Percentiles rank a stretch among this genome's conserved stretches.
Conservation (phyloP, 2,113 vertebrate species). For the Grammomys dolichurus region DNA sequence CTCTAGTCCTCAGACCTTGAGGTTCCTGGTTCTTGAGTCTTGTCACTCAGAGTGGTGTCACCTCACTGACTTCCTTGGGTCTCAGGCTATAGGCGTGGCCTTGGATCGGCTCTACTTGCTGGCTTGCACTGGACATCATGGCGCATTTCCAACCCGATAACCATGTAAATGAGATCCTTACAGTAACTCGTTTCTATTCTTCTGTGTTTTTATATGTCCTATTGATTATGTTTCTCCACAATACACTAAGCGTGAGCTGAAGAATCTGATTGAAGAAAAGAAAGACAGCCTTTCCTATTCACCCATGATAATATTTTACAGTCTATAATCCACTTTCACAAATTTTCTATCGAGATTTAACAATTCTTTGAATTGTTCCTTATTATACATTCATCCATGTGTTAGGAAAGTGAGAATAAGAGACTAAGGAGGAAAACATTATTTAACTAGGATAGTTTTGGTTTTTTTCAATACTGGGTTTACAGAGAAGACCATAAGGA, state of each 20-base stretch:
- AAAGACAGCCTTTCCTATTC: not conserved
- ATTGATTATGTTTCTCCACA: not conserved
- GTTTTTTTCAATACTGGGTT: not conserved
- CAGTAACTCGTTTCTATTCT: not conserved
- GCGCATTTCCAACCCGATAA: not conserved
- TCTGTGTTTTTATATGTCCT: not conserved
- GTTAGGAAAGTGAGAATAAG: constrained; percentile 19
- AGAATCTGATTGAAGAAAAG: not conserved
- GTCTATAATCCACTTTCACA: not conserved
- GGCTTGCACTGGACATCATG: not conserved
- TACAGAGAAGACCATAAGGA: not conserved
- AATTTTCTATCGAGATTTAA: not conserved
- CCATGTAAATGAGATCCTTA: not conserved
- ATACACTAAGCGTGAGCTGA: not conserved
- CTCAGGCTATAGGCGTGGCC: not conserved
- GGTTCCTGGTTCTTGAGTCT: not conserved
- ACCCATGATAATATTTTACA: not conserved
- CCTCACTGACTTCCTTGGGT: too few relatives aligned
- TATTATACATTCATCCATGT: not conserved
- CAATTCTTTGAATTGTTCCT: not conserved
- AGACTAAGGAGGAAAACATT: not conserved
- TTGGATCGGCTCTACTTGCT: not conserved
- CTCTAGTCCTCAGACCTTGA: fast-evolving
- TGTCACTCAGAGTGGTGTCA: not conserved
- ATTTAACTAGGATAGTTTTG: not conserved